Percentiles rank a stretch among this genome's conserved stretches.
These are phyloP conservation scores for Microchirus variegatus DNA, from an alignment of 2,797 vertebrate species.

Conservation along the genomic window DNA sequence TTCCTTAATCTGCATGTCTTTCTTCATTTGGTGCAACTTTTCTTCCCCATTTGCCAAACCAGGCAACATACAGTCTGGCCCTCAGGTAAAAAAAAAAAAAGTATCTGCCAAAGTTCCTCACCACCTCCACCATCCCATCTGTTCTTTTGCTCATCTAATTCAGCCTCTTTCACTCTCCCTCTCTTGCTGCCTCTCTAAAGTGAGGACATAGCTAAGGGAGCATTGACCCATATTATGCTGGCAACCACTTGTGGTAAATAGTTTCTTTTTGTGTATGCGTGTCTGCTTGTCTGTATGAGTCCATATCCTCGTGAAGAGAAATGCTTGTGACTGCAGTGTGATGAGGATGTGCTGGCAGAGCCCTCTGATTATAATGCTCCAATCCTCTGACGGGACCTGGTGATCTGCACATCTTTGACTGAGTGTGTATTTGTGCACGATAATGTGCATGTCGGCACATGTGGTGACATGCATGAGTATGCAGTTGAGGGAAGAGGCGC, in stretches of 20 bases:
- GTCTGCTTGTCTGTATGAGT: constrained; percentile 11
- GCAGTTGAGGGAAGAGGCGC: too few species aligned
- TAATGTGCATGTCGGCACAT: neutral
- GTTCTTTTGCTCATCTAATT: constrained; percentile 34
- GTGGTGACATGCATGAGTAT: too few species aligned
- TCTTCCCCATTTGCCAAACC: neutral
- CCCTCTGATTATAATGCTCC: neutral
- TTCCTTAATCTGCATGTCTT: neutral
- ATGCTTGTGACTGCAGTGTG: constrained; percentile 17
- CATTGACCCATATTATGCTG: constrained; percentile 65
- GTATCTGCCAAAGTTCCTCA: constrained; percentile 26
- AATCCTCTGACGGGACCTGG: neutral
- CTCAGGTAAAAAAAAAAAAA: constrained; percentile 31
- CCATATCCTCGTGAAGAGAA: constrained; percentile 1
- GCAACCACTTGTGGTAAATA: constrained; percentile 47
- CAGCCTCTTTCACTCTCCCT: constrained; percentile 1
- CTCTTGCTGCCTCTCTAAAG: constrained; percentile 24
- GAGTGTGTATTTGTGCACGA: constrained; percentile 1
- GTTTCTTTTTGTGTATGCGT: constrained; percentile 18
- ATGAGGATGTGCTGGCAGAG: constrained; percentile 15
- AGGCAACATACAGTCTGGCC: constrained; percentile 26
- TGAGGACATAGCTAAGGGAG: constrained; percentile 44
- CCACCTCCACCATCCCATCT: constrained; percentile 55
- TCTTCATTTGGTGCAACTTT: neutral
- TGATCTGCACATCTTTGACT: neutral